phyloP scores from a whole-genome alignment of 1,140 invertebrate genomes.

The Trichogramma pretiosum region DNA sequence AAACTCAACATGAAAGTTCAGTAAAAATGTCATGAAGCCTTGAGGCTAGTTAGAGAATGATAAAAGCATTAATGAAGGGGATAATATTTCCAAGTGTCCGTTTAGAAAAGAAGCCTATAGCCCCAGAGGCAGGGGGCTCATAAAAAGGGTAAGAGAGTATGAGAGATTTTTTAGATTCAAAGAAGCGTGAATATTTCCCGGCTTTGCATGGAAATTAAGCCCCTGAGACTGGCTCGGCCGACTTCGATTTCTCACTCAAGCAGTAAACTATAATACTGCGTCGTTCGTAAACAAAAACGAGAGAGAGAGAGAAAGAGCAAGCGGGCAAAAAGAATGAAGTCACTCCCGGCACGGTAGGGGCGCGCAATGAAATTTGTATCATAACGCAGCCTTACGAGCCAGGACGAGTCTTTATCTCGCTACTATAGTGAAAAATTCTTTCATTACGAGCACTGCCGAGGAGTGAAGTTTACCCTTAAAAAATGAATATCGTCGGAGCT shows the following conservation, averaged over 20 bases:
- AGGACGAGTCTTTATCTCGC: too few relatives aligned
- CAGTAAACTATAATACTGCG: not conserved
- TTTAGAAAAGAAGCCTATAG: slow-evolving; percentile 28
- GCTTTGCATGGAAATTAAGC: slow-evolving; percentile 36
- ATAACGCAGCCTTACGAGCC: too few relatives aligned
- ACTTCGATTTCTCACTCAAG: slow-evolving; percentile 11
- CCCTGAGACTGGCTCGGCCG: slow-evolving; percentile 25
- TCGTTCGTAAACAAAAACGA: slow-evolving; percentile 6
- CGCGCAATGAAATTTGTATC: too few relatives aligned
- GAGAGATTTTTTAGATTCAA: slow-evolving; percentile 42
- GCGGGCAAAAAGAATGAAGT: slow-evolving; percentile 8
- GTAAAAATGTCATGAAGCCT: too few relatives aligned
- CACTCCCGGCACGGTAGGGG: too few relatives aligned
- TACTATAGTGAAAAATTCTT: too few relatives aligned
- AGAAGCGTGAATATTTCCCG: slow-evolving; percentile 40
- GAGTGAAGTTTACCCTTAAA: too few relatives aligned
- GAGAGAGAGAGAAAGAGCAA: not conserved
- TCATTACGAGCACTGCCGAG: too few relatives aligned
- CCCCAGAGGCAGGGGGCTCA: slow-evolving; percentile 31
- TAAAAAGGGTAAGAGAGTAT: slow-evolving; percentile 25
- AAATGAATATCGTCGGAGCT: too few relatives aligned
- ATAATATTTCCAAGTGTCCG: slow-evolving; percentile 34
- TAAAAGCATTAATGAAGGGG: slow-evolving; percentile 14
- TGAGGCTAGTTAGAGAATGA: slow-evolving; percentile 2
- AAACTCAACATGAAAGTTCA: too few relatives aligned